These are phyloP conservation scores for Protula sp. DNA, from an alignment of 2,888 invertebrate genomes.

Conservation along the genomic window DNA sequence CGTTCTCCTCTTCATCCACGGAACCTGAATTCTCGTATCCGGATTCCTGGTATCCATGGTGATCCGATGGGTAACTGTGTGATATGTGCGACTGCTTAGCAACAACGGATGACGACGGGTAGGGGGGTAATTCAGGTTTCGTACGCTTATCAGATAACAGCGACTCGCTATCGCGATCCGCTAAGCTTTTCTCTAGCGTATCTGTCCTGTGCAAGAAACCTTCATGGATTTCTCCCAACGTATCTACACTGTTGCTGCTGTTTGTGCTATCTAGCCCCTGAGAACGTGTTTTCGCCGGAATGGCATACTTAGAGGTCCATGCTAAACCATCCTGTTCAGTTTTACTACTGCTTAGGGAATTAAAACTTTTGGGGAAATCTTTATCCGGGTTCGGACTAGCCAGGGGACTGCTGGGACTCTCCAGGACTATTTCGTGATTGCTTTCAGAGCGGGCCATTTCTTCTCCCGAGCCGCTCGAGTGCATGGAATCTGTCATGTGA, in stretches of 20 bases:
- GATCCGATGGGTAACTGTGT: background rate
- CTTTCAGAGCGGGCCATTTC: constrained; percentile 23
- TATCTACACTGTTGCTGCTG: background rate
- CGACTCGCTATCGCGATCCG: background rate
- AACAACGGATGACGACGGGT: background rate
- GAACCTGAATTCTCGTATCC: too few species aligned
- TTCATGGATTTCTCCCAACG: background rate
- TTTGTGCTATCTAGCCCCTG: background rate
- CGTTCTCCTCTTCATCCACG: too few species aligned
- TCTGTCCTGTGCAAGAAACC: background rate
- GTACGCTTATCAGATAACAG: background rate
- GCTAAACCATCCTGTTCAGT: too few species aligned
- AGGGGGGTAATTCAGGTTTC: background rate
- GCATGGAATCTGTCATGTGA: constrained; percentile 21
- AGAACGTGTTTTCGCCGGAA: background rate
- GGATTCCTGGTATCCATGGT: too few species aligned
- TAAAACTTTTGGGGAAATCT: background rate
- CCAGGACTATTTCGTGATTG: constrained; percentile 12
- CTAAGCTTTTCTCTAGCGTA: background rate
- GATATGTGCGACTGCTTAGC: background rate
- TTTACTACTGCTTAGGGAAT: too few species aligned
- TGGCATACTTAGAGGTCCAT: background rate
- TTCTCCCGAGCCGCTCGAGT: constrained; percentile 24
- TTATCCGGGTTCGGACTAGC: background rate
- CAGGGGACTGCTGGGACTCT: background rate